Evolutionary conservation across 2,113 vertebrate genomes (phyloP).

Genomic region (Anolis carolinensis): DNA sequence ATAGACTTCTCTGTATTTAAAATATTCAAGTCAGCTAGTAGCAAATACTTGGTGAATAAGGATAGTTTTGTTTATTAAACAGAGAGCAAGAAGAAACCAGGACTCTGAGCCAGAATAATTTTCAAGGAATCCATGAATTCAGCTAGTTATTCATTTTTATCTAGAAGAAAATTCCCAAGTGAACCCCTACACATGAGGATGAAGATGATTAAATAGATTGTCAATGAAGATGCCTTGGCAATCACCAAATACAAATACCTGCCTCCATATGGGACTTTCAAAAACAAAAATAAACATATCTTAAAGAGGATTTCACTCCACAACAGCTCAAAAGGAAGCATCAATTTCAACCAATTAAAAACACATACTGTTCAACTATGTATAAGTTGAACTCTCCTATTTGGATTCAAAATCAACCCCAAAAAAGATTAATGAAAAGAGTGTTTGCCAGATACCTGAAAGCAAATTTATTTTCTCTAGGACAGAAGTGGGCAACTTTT

Average conservation of each 20-base stretch:
- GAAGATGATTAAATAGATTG: neutral
- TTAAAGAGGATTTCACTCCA: neutral
- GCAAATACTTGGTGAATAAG: neutral
- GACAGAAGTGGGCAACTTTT: too few relatives aligned
- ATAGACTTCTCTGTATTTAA: too few relatives aligned
- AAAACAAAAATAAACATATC: neutral
- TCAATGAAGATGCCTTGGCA: neutral
- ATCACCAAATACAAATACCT: neutral
- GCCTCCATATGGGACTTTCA: neutral
- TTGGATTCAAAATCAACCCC: neutral
- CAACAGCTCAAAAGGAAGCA: neutral
- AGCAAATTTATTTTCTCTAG: neutral
- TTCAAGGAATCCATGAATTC: neutral
- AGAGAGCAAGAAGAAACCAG: neutral
- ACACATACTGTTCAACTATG: neutral
- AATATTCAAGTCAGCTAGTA: neutral
- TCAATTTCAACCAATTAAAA: neutral
- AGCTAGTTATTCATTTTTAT: neutral
- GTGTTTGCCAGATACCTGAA: neutral
- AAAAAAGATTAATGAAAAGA: neutral
- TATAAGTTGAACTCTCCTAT: neutral
- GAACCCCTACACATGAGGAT: neutral
- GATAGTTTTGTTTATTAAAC: neutral
- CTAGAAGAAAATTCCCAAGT: neutral
- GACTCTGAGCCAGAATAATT: neutral